phyloP scores from a whole-genome alignment of 2,888 invertebrate species.

The Alsophila aescularia region DNA sequence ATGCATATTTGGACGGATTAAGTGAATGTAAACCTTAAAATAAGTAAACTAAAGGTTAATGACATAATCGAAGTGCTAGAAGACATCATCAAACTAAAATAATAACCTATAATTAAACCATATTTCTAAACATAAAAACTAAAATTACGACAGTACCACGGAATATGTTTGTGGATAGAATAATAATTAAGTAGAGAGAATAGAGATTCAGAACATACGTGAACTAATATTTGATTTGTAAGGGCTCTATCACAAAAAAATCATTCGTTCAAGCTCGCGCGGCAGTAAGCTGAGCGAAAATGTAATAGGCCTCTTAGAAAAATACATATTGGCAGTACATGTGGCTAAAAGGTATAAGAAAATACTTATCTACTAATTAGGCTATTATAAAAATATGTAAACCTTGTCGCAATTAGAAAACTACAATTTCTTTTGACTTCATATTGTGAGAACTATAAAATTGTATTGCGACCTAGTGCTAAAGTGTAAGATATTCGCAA shows the following conservation, averaged over 20 bases:
- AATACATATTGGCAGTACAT: constrained; percentile 3
- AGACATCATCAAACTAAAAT: constrained; percentile 6
- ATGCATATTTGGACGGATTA: constrained; percentile 44
- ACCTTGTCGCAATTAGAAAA: neutral
- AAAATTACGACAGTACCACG: neutral
- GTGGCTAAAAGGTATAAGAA: neutral
- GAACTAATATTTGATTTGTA: neutral
- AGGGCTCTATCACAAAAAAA: neutral
- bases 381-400: neutral
- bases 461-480: neutral
- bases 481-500: neutral
- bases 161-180: neutral
- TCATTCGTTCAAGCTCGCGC: too few relatives aligned
- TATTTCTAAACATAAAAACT: neutral
- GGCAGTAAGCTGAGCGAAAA: too few relatives aligned
- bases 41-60: constrained; percentile 29
- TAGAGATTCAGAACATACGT: constrained; percentile 4
- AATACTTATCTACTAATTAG: neutral
- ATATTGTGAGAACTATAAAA: too few relatives aligned
- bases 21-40: constrained; percentile 22
- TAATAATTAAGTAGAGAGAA: neutral
- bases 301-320: too few relatives aligned
- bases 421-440: neutral
- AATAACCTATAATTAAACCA: constrained; percentile 2
- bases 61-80: constrained; percentile 4